Evolutionary conservation across 2,113 vertebrate species (phyloP), one percentile per base, ranked within the genome.

Genomic region (Percopsis transmontana): DNA sequence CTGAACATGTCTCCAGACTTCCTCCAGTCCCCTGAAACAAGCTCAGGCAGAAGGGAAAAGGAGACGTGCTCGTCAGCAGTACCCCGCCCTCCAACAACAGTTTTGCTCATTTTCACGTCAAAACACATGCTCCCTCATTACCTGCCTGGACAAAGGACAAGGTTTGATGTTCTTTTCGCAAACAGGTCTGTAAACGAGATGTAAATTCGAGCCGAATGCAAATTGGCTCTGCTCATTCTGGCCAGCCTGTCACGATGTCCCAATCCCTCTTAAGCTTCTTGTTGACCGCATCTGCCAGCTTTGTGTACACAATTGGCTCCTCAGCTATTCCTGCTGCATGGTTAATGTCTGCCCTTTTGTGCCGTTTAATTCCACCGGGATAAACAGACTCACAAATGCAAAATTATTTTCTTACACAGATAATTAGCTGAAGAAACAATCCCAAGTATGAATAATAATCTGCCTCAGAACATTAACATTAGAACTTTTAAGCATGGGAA

Each of bases 401-500:
- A 88, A 88, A 88, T 86, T 76, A 86, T 90, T 80, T 85, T 76
- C 80, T 57, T 76, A 81, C 72, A 62, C 85, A 80, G 83, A 87
- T 91, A 91, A 92, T 92, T 92, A 92, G 82, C 77, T 2, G 59
- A 68, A 86, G 83, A 89, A 90, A 90, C 87, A 90, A 90, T 89
- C 79, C 82, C 16, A 47, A 69, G 80, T 74, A 84, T 88, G 90
- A 91, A 91, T 90, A 88, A 88, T 87, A 88, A 91, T 86, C 75
- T 74, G 71, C 75, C 64, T 65, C 27, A 20, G 82, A 33, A 33
- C 27, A 33, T 33, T 75, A 81, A 83, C 87, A 80, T 86, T 86
- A 87, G 52, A 87, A 91, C 78, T 90, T 91, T 87, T 83, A 81
- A 86, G 85, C 83, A 81, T 68, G 80, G 75, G 81, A 87, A 84